phyloP scores from a whole-genome alignment of 1,140 invertebrate species.

The Cryptotermes secundus region DNA sequence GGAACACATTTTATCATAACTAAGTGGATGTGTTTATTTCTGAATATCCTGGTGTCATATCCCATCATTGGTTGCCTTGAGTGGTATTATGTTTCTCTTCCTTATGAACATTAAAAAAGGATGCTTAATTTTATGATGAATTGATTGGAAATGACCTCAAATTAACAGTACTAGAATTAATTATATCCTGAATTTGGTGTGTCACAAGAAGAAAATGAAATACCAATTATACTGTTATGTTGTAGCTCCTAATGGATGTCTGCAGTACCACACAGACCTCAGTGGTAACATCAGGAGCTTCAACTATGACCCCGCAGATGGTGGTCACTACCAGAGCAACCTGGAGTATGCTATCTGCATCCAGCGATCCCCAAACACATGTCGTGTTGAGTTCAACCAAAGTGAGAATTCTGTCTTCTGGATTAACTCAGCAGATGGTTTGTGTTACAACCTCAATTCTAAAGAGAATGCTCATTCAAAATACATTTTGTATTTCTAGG shows the following conservation, averaged over 20 bases:
- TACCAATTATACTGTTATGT: background rate
- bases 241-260: slow-evolving; percentile 73
- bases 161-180: background rate
- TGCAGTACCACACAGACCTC: slow-evolving; percentile 69
- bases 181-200: background rate
- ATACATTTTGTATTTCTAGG: no score
- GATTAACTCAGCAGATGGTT: slow-evolving; percentile 38
- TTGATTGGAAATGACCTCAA: background rate
- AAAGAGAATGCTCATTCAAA: no score
- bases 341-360: slow-evolving; percentile 34
- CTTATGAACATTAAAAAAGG: background rate
- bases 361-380: slow-evolving; percentile 38
- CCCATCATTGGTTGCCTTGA: no score
- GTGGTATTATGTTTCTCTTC: no score
- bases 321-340: slow-evolving; percentile 30
- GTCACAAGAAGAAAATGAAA: no score
- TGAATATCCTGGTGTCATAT: no score
- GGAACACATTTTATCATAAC: no score
- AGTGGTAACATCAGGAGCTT: slow-evolving; percentile 71
- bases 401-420: slow-evolving; percentile 35
- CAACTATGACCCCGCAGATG: slow-evolving; percentile 61
- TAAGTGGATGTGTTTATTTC: no score
- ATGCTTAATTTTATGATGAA: background rate
- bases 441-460: background rate
- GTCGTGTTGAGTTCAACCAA: slow-evolving; percentile 37